A percentile compares a stretch with the other conserved stretches of the same genome.
These are phyloP conservation scores for Anguilla anguilla DNA, from an alignment of 2,797 vertebrate genomes.

Conservation along the genomic window DNA sequence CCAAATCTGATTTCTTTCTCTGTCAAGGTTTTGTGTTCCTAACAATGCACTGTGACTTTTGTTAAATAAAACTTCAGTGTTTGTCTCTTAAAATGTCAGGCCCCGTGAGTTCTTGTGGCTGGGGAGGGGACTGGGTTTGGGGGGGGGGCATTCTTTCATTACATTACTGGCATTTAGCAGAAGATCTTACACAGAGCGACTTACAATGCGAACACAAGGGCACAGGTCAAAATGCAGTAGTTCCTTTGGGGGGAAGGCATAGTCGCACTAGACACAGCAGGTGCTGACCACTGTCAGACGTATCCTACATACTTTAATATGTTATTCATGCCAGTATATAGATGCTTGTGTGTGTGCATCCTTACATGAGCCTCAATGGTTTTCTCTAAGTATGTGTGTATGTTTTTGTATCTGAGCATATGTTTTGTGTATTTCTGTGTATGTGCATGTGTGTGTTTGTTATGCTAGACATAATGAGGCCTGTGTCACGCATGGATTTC, in stretches of 20 bases:
- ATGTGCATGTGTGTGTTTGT: constrained; percentile 7
- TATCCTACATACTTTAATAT: neutral
- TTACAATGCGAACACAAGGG: neutral
- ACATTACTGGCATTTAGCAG: neutral
- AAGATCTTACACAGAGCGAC: neutral
- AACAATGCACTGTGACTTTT: constrained; percentile 59
- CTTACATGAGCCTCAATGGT: too few relatives aligned
- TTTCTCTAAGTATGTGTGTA: constrained; percentile 65
- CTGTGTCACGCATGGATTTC: constrained; percentile 24
- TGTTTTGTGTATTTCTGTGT: constrained; percentile 23
- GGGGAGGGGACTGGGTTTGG: neutral
- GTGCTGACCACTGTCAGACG: neutral
- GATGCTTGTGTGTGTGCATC: neutral
- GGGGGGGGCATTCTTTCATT: neutral
- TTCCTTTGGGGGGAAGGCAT: neutral
- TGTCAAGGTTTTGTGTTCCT: neutral
- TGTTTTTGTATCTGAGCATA: constrained; percentile 56
- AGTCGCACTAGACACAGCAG: neutral
- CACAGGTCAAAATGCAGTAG: neutral
- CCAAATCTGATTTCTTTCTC: neutral
- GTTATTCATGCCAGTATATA: neutral
- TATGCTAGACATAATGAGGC: too few relatives aligned
- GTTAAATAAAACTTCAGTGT: constrained; percentile 66
- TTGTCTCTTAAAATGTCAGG: constrained; percentile 61
- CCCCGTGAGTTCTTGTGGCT: constrained; percentile 62